Base-by-base conservation (phyloP, 2,797 vertebrate genomes). In the Pterois miles region DNA sequence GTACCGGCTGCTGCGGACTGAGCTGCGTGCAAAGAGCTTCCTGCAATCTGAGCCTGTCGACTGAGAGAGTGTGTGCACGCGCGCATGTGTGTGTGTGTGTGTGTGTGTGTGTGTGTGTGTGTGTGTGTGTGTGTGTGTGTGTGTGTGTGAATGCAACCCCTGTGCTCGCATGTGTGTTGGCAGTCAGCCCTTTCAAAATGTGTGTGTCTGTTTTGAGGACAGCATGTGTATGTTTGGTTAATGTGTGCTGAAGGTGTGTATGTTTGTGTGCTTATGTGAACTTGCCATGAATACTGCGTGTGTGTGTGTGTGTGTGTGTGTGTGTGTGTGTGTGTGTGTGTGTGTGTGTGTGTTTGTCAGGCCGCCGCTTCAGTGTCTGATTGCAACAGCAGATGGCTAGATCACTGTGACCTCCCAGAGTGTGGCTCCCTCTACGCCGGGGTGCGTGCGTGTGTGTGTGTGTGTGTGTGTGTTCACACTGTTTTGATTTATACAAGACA, bases 11-110 rank as follows among this genome's bases (percentile, higher is more conserved):
- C 94, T 93, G 92, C 88, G 92, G 94, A 93, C 94, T 88, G 93
- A 91, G 92, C 93, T 93, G 94, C 93, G 91, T 94, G 92, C 94
- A 94, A 94, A 95, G 93, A 93, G 93, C 94, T 95, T 95, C 95
- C 95, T 95, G 95, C 93, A 95, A 96, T 93, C 92, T 76, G 94
- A 95, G 92, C 93, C 91, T 78, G 79, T 71, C 69, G 76, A 81
- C 82, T 46, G 75, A 69, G 76, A 38, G 74, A 31, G 76, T n/a
- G 52, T 65, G 67, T 34, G 62, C 38, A 40, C 9, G 56, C 59
- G 66, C 43, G 78, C 63, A 65, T 56, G 65, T 72, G 72, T 53
- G 76, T 53, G 38, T 59, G 74, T 52, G 76, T 36, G 71, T 31
- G 81, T 67, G 71, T 27, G 63, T 53, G 60, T 25, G 50, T 52